A percentile compares a stretch with the other conserved stretches of the same genome.
phyloP scores from a whole-genome alignment of 2,113 vertebrate species.

The Rhinolophus sinicus region DNA sequence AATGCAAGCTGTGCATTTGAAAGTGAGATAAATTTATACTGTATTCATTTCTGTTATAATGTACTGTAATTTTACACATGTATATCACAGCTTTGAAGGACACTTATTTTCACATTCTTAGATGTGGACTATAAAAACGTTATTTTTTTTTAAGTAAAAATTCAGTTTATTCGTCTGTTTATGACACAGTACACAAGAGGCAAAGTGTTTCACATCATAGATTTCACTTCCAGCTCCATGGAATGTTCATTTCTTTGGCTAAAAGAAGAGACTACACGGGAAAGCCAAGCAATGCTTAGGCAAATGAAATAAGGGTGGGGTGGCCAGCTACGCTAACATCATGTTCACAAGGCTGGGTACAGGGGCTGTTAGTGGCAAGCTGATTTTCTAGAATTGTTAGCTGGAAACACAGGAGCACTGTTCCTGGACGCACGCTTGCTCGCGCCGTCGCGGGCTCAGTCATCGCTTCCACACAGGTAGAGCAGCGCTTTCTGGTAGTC shows the following conservation, averaged over 20 bases:
- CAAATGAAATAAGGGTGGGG: background rate
- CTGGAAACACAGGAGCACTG: too few species aligned
- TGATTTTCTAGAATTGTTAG: too few species aligned
- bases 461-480: too few species aligned
- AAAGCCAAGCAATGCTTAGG: constrained; percentile 68
- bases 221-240: constrained; percentile 34
- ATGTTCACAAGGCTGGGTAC: too few species aligned
- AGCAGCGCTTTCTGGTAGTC: too few species aligned
- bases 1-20: background rate
- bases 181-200: constrained; percentile 75
- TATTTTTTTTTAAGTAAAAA: background rate
- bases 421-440: too few species aligned
- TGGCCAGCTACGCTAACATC: background rate
- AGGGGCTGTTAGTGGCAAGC: too few species aligned
- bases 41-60: background rate
- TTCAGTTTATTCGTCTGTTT: too few species aligned
- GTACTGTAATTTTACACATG: background rate
- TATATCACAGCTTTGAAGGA: background rate
- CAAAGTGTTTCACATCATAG: constrained; percentile 73
- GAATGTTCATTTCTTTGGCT: constrained; percentile 78
- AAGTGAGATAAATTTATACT: constrained; percentile 22
- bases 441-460: too few species aligned
- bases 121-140: background rate
- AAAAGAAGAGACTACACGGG: background rate
- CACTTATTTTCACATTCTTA: background rate